A percentile compares a stretch with the other conserved stretches of the same genome.
Evolutionary conservation across 2,113 vertebrate species (phyloP).

Genomic region (Rallus limicola): DNA sequence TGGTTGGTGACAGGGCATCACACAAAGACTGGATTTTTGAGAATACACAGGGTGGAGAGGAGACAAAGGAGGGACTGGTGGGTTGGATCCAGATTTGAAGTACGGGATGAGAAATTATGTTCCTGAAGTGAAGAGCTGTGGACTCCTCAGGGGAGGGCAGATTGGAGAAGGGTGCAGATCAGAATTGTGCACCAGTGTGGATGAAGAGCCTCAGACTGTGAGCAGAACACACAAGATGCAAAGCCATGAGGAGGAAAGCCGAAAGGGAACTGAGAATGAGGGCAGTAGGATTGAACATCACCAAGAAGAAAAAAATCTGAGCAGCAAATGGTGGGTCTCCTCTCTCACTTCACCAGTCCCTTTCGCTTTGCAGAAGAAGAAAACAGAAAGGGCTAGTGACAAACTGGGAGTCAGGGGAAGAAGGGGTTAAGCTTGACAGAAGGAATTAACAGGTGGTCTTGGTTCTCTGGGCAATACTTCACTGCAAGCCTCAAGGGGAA

Average conservation of each 20-base stretch:
- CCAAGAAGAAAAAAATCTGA: neutral
- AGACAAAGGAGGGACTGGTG: neutral
- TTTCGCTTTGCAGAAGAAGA: neutral
- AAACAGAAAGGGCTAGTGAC: neutral
- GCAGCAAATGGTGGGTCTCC: neutral
- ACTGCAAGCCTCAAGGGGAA: neutral
- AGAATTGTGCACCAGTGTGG: neutral
- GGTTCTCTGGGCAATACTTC: neutral
- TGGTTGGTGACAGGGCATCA: fast-evolving
- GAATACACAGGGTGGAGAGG: neutral
- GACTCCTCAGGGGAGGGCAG: neutral
- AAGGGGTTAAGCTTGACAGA: neutral
- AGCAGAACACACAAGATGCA: neutral
- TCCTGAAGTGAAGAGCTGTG: neutral
- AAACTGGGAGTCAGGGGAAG: neutral
- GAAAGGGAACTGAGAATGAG: neutral
- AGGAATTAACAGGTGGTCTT: neutral
- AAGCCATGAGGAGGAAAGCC: neutral
- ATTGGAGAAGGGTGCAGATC: neutral
- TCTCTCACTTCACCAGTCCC: neutral
- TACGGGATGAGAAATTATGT: neutral
- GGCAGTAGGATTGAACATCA: neutral
- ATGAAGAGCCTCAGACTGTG: neutral
- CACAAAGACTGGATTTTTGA: neutral
- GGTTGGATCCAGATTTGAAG: neutral